A percentile compares a stretch with the other conserved stretches of the same genome.
phyloP scores from a whole-genome alignment of 1,140 invertebrate genomes.

The Maniola jurtina region DNA sequence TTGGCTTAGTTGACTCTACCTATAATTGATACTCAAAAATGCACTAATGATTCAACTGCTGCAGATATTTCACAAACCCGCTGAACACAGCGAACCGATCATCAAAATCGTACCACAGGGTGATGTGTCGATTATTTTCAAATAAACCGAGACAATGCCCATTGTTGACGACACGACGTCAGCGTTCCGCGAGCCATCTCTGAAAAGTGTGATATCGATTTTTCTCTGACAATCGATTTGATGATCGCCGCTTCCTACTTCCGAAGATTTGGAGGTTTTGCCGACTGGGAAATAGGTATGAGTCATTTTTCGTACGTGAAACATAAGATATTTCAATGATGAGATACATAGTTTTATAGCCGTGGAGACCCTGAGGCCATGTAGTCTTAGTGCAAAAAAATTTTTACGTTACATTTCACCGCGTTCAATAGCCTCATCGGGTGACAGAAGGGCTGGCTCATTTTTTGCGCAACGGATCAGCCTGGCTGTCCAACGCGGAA shows the following conservation, averaged over 20 bases:
- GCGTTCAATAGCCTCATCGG: too few species aligned
- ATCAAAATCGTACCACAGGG: conserved; percentile 9
- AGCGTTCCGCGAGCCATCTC: conserved; percentile 50
- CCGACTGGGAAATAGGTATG: conserved; percentile 12
- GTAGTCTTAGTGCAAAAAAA: too few species aligned
- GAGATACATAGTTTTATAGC: too few species aligned
- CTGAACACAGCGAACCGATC: conserved; percentile 15
- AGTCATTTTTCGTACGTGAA: conserved; percentile 3
- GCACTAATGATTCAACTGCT: background rate
- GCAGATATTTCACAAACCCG: conserved; percentile 5
- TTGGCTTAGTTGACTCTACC: background rate
- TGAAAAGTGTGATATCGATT: conserved; percentile 38
- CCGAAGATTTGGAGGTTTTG: conserved; percentile 30
- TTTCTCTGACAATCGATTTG: conserved; percentile 48
- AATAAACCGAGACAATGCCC: conserved; percentile 56
- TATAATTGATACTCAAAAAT: background rate
- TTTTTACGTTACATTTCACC: too few species aligned
- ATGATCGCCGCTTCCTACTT: conserved; percentile 38
- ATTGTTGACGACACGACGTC: conserved; percentile 55
- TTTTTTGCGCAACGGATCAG: too few species aligned
- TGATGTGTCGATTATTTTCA: conserved; percentile 53
- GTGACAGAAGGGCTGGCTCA: too few species aligned
- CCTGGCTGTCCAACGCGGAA: too few species aligned
- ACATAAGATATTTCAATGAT: too few species aligned
- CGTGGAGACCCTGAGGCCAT: too few species aligned